Evolutionary conservation across 1,140 invertebrate genomes (phyloP).

Genomic region (Halesus radiatus): DNA sequence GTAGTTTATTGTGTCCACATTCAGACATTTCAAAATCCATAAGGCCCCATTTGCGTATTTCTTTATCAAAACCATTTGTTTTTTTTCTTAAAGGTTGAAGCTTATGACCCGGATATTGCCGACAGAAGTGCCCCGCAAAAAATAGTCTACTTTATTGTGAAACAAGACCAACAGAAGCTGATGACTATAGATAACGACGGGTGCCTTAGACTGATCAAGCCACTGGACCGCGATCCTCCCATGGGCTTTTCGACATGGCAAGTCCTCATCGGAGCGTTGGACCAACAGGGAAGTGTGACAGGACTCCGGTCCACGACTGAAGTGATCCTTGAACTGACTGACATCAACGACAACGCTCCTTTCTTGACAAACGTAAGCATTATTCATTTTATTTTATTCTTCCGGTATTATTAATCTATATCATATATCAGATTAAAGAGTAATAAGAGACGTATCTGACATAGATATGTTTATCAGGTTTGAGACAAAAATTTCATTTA

Average conservation of each 20-base stretch:
- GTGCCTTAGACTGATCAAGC: conserved; percentile 82
- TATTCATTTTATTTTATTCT: neutral
- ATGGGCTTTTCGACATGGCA: conserved; percentile 86
- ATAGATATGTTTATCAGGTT: too few species aligned
- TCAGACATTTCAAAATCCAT: too few species aligned
- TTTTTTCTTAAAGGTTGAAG: conserved; percentile 73
- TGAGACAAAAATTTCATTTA: too few species aligned
- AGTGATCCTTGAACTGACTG: conserved; percentile 82
- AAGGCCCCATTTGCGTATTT: neutral
- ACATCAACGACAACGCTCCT: conserved; percentile 93
- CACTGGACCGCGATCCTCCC: conserved; percentile 89
- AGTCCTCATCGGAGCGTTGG: conserved; percentile 85
- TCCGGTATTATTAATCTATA: too few species aligned
- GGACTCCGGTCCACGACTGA: conserved; percentile 75
- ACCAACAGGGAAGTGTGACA: conserved; percentile 79
- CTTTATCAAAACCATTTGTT: neutral
- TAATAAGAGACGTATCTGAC: too few species aligned
- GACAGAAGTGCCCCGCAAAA: conserved; percentile 80
- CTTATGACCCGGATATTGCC: conserved; percentile 88
- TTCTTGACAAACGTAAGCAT: conserved; percentile 81
- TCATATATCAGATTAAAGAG: too few species aligned
- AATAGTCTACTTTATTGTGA: conserved; percentile 83
- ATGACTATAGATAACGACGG: conserved; percentile 81
- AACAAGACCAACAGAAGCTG: conserved; percentile 78
- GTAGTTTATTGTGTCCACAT: too few species aligned